Base-by-base conservation (phyloP, 2,797 vertebrate species). In the Limosa lapponica region DNA sequence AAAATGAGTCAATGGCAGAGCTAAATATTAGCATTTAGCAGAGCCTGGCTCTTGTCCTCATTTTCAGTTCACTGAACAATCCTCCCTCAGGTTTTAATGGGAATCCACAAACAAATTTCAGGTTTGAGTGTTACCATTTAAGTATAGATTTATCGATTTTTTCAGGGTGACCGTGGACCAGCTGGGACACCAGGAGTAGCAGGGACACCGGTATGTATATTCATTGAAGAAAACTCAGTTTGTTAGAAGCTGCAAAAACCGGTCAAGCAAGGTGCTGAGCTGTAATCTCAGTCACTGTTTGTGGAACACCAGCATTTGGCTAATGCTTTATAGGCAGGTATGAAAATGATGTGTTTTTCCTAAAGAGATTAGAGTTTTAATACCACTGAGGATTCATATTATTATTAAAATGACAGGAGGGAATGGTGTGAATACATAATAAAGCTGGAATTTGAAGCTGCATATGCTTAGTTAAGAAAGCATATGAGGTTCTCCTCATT, bases 101-200 rank as follows among this genome's bases (percentile, higher is more conserved):
- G 39, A 75, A 74, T 71, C 22, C 46, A 64, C n/a, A 48, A 73
- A 71, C 37, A 51, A 79, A 48, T 3, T 32, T 44, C 20, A 67
- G 28, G 3, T 86, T 71, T 77, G 39, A 67, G 6, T 80, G 16
- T 65, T 89, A n/a, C 23, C 10, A 32, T 74, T 74, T 82, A 79
- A 93, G 28, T 57, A 46, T 2, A 64, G 6, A 41, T 91, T 67
- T 94, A 9, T 92, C 72, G 98, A n/a, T 97, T 98, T 74, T 95
- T 96, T 95, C 96, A 99, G 99, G 99, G 99, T 87, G 99, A 99
- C 97, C 97, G 96, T 94, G 99, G 99, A 61, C 97, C 99, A 81
- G 91, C 98, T 73, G 99, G 99, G 30, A 86, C 98, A 14, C 98
- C 98, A 13, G 99, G 99, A 96, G 75, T 93, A 43, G 66, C 97